Conservation (phyloP, 2,888 invertebrate genomes). For the Apodemia mormo region DNA sequence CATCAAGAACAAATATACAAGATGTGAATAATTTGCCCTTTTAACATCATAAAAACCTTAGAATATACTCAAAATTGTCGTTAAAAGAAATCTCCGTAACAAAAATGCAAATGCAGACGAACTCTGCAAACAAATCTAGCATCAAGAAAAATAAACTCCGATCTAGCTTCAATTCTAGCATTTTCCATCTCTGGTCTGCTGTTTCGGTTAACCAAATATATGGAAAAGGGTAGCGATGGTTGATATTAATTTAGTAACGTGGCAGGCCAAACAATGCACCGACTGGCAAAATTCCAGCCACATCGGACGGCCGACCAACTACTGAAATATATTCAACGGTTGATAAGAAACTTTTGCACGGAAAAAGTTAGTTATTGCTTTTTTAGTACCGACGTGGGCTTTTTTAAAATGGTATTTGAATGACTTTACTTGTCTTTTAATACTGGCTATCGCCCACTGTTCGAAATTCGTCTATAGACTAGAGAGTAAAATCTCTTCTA, state of each 20-base stretch:
- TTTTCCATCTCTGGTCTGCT: background rate
- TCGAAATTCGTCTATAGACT: background rate
- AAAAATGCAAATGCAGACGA: background rate
- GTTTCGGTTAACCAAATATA: constrained; percentile 22
- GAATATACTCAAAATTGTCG: background rate
- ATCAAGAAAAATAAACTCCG: background rate
- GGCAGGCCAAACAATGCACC: constrained; percentile 59
- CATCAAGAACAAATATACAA: too few species aligned
- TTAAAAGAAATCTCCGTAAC: background rate
- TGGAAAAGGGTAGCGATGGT: constrained; percentile 36
- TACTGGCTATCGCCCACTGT: background rate
- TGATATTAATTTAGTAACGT: constrained; percentile 73
- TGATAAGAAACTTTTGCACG: constrained; percentile 24
- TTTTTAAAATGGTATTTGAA: background rate
- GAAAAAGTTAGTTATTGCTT: constrained; percentile 21
- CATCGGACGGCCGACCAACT: constrained; percentile 26
- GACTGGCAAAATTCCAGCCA: constrained; percentile 66
- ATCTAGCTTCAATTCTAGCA: background rate
- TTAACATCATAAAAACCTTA: too few species aligned
- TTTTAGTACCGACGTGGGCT: constrained; percentile 4
- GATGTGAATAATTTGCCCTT: too few species aligned
- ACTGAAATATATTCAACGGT: constrained; percentile 25
- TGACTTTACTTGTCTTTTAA: background rate
- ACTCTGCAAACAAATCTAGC: background rate
- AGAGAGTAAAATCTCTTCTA: too few species aligned